A percentile compares a stretch with the other conserved stretches of the same genome.
These are phyloP conservation scores for Cromileptes altivelis DNA, from an alignment of 2,113 vertebrate species.

Conservation along the genomic window DNA sequence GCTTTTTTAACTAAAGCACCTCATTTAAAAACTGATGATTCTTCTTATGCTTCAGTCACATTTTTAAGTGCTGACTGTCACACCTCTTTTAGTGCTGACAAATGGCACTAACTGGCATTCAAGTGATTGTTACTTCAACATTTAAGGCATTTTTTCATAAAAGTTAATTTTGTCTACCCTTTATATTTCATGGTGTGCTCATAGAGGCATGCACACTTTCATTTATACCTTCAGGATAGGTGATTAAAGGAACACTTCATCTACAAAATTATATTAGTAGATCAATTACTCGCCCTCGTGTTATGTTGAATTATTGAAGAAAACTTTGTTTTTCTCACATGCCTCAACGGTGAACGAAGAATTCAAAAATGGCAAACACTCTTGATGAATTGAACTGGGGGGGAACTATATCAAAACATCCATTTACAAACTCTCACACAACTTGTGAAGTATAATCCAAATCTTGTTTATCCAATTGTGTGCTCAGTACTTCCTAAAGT, in stretches of 20 bases:
- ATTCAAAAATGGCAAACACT: no score
- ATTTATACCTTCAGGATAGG: neutral
- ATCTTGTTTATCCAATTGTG: no score
- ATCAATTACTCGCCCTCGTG: no score
- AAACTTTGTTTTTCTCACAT: no score
- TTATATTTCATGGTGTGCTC: neutral
- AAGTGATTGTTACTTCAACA: neutral
- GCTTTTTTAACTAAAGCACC: neutral
- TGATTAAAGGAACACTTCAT: neutral
- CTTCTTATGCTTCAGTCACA: neutral
- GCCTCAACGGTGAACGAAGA: no score
- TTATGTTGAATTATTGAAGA: no score
- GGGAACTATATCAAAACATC: no score
- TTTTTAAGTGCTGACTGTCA: neutral
- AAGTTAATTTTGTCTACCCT: neutral
- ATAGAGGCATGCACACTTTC: neutral
- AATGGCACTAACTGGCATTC: neutral
- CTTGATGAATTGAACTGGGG: no score
- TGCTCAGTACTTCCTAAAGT: no score
- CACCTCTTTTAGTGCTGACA: neutral
- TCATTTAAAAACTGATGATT: neutral
- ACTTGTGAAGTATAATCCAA: no score
- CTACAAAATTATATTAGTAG: no score
- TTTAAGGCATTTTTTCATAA: neutral
- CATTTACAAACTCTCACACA: no score